A percentile compares a stretch with the other conserved stretches of the same genome.
Conservation (phyloP, 2,888 invertebrate genomes). For the Lasioglossum oenotherae region DNA sequence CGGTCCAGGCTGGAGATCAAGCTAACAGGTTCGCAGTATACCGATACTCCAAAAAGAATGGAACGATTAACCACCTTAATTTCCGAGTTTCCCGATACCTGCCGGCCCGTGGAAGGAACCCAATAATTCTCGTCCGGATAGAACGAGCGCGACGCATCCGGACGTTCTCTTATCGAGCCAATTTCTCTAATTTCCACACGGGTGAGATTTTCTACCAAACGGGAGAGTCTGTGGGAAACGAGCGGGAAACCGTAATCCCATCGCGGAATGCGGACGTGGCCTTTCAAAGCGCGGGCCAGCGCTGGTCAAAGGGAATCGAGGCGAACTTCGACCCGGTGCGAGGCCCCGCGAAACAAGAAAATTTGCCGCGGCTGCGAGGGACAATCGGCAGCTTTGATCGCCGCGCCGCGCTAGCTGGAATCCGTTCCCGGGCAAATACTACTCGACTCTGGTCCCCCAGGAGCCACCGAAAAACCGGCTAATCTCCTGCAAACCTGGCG, state of each 20-base stretch:
- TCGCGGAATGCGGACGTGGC: slow-evolving; percentile 22
- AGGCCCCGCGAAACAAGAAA: slow-evolving; percentile 30
- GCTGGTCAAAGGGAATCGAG: slow-evolving; percentile 23
- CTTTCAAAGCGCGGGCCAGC: slow-evolving; percentile 8
- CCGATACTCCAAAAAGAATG: background rate
- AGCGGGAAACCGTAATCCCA: slow-evolving; percentile 22
- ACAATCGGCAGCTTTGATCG: slow-evolving; percentile 56
- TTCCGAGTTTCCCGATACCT: slow-evolving; percentile 46
- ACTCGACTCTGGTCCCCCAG: background rate
- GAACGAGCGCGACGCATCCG: slow-evolving; percentile 8
- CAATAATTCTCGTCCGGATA: slow-evolving; percentile 36
- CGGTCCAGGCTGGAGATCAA: background rate
- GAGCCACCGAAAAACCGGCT: slow-evolving; percentile 27
- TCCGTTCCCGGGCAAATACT: slow-evolving; percentile 22
- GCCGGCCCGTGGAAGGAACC: slow-evolving; percentile 8
- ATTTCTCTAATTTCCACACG: slow-evolving; percentile 24
- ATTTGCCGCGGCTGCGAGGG: slow-evolving; percentile 8
- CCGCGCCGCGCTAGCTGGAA: slow-evolving; percentile 21
- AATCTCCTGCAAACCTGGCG: slow-evolving; percentile 24
- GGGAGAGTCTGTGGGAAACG: background rate
- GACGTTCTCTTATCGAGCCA: slow-evolving; percentile 36
- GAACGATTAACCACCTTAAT: slow-evolving; percentile 43
- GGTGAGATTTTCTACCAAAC: background rate
- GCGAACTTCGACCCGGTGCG: slow-evolving; percentile 21
- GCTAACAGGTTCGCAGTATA: background rate